phyloP scores from a whole-genome alignment of 2,888 invertebrate genomes.

The Oscheius sp. region DNA sequence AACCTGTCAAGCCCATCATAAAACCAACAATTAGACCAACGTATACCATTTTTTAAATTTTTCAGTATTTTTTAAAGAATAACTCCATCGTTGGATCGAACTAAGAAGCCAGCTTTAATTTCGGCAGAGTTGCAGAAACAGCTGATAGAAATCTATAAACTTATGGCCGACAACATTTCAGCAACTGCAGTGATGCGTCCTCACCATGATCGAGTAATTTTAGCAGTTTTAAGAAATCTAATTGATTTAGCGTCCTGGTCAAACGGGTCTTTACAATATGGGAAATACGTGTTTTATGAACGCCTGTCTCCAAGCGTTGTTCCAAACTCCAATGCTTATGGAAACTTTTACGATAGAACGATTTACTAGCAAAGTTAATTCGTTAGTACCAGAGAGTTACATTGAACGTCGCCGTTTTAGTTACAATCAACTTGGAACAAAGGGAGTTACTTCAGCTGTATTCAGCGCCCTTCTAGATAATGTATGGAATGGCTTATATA shows the following conservation, averaged over 20 bases:
- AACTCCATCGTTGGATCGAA: not conserved
- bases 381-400: slow-evolving; percentile 30
- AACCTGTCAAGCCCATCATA: too few relatives aligned
- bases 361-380: slow-evolving; percentile 49
- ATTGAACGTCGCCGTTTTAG: too few relatives aligned
- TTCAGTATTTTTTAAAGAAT: too few relatives aligned
- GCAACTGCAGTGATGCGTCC: not conserved
- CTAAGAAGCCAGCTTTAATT: slow-evolving; percentile 7
- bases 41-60: too few relatives aligned
- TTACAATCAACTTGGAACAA: slow-evolving; percentile 54
- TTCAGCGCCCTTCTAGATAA: slow-evolving; percentile 62
- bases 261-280: slow-evolving; percentile 73
- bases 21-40: too few relatives aligned
- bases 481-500: slow-evolving; percentile 58
- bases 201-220: not conserved
- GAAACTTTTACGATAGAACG: slow-evolving; percentile 51
- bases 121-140: not conserved
- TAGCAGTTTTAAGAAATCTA: not conserved
- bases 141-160: slow-evolving; percentile 12
- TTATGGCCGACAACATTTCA: slow-evolving; percentile 7
- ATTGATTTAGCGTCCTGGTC: slow-evolving; percentile 24
- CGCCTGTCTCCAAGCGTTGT: slow-evolving; percentile 56
- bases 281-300: slow-evolving; percentile 74
- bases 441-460: slow-evolving; percentile 60
- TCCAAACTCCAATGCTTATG: slow-evolving; percentile 59